These are phyloP conservation scores for Maniola hyperantus DNA, from an alignment of 2,888 invertebrate species.

Conservation along the genomic window DNA sequence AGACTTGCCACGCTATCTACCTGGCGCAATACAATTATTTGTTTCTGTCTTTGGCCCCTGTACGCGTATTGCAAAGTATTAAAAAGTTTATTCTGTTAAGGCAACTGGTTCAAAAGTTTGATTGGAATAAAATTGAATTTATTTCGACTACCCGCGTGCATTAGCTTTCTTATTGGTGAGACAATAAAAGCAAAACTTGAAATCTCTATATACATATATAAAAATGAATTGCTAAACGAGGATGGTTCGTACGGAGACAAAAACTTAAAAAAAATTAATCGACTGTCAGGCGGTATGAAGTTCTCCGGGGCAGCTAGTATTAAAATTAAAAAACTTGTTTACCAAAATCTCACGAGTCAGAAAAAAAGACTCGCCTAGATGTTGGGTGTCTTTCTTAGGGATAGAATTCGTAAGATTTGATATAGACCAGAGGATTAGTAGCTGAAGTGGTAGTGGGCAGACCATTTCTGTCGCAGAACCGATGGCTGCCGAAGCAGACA, in stretches of 20 bases:
- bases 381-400: no score
- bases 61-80: constrained; percentile 20
- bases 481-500: no score
- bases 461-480: no score
- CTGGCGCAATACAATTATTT: constrained; percentile 22
- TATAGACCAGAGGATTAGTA: no score
- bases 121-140: constrained; percentile 23
- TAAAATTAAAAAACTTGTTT: not conserved
- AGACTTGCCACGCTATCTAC: constrained; percentile 8
- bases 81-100: constrained; percentile 20
- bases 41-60: constrained; percentile 14
- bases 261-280: no score
- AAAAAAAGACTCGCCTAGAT: no score
- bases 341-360: not conserved
- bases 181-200: not conserved
- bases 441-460: no score
- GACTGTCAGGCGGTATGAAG: no score
- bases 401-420: no score
- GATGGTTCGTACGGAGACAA: no score
- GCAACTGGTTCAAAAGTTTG: constrained; percentile 16
- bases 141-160: constrained; percentile 10
- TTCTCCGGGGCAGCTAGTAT: no score
- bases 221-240: no score
- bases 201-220: not conserved
- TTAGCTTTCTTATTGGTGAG: not conserved